A percentile compares a stretch with the other conserved stretches of the same genome.
These are phyloP conservation scores for Penelope pileata DNA, from an alignment of 2,113 vertebrate genomes.

Conservation along the genomic window DNA sequence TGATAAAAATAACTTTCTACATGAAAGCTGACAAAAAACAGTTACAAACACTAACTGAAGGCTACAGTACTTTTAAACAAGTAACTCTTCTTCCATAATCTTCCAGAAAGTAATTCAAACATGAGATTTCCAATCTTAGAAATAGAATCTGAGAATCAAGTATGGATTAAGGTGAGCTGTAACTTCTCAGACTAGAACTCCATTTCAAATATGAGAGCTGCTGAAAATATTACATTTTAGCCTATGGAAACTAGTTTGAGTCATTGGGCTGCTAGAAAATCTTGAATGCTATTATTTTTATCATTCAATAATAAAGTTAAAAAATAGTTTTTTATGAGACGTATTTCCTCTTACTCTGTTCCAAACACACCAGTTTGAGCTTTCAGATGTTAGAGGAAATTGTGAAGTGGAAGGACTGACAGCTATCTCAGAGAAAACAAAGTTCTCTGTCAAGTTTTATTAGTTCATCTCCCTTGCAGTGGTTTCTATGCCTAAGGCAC, in stretches of 20 bases:
- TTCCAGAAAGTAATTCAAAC: neutral
- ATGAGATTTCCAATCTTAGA: neutral
- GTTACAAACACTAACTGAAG: neutral
- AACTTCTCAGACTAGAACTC: neutral
- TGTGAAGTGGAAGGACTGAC: neutral
- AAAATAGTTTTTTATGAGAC: neutral
- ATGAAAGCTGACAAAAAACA: neutral
- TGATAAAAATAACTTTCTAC: neutral
- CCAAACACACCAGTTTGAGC: slow-evolving; percentile 35
- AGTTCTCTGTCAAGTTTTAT: slow-evolving; percentile 45
- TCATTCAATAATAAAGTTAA: neutral
- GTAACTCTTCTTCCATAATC: neutral
- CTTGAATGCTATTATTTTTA: neutral
- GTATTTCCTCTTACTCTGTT: neutral
- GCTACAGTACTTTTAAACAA: neutral
- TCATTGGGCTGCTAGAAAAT: neutral
- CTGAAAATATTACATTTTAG: neutral
- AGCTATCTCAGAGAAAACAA: slow-evolving; percentile 10
- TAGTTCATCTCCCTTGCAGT: slow-evolving; percentile 49
- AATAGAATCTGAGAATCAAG: neutral
- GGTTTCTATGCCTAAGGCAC: slow-evolving; percentile 15
- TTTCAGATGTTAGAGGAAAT: slow-evolving; percentile 15
- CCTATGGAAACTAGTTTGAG: neutral
- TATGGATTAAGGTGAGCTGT: neutral
- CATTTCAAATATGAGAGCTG: neutral